These are phyloP conservation scores for Erannis defoliaria DNA, from an alignment of 2,888 invertebrate species.

Conservation along the genomic window DNA sequence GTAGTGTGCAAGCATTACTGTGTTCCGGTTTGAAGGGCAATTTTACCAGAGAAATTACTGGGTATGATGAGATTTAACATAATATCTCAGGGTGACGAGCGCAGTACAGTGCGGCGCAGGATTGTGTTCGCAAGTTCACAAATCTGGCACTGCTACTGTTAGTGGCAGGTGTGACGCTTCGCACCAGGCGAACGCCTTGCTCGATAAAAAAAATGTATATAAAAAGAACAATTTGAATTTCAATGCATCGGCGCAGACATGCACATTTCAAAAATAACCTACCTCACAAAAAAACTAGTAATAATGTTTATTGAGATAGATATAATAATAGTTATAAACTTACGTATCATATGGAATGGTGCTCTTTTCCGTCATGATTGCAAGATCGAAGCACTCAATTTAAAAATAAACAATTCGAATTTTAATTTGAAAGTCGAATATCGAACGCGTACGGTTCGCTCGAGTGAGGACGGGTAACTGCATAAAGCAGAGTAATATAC, in stretches of 20 bases:
- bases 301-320: neutral
- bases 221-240: neutral
- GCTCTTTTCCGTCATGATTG: constrained; percentile 38
- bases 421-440: constrained; percentile 11
- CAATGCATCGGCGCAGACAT: neutral
- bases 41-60: too few species aligned
- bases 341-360: constrained; percentile 42
- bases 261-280: constrained; percentile 4
- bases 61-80: too few species aligned
- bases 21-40: too few species aligned
- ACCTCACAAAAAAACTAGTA: neutral
- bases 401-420: constrained; percentile 13
- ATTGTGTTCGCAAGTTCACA: too few species aligned
- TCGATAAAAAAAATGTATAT: too few species aligned
- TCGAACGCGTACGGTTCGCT: constrained; percentile 22
- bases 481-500: too few species aligned
- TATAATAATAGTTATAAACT: constrained; percentile 21
- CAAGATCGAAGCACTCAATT: constrained; percentile 6
- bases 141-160: too few species aligned
- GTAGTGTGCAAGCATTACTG: too few species aligned
- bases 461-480: constrained; percentile 11
- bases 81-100: too few species aligned
- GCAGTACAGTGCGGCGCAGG: too few species aligned
- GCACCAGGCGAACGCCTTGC: too few species aligned
- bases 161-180: too few species aligned